These are phyloP conservation scores for Muricea muricata DNA, from an alignment of 92 coral and sea anemone species.

Conservation along the genomic window DNA sequence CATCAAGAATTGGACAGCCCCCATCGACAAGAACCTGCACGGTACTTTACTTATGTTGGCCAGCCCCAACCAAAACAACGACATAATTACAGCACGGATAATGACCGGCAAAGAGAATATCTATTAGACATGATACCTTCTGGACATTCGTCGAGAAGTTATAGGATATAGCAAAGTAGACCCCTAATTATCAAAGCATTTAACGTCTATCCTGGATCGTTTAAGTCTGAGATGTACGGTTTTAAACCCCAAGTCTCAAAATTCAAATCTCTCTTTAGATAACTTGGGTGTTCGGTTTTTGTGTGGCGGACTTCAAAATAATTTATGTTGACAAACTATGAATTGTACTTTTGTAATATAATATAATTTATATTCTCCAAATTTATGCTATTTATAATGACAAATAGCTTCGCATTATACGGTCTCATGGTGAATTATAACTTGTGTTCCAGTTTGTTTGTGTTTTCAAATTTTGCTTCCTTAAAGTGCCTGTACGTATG, in stretches of 20 bases:
- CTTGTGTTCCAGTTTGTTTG: not conserved
- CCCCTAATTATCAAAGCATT: no score
- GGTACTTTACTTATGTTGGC: slow-evolving; percentile 89
- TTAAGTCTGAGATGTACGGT: not conserved
- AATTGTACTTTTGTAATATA: slow-evolving; percentile 33
- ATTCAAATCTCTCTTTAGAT: not conserved
- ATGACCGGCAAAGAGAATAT: slow-evolving; percentile 92
- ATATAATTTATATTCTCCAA: slow-evolving; percentile 49
- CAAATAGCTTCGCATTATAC: not conserved
- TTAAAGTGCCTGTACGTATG: no score
- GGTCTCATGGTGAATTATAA: slow-evolving; percentile 16
- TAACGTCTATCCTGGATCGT: not conserved
- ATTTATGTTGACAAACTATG: not conserved
- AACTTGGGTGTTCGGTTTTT: not conserved
- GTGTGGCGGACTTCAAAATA: not conserved
- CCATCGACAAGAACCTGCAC: slow-evolving; percentile 71
- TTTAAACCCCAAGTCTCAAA: not conserved
- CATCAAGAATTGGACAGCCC: slow-evolving; percentile 90
- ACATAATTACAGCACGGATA: slow-evolving; percentile 79
- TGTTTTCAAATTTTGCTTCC: no score
- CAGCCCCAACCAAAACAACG: slow-evolving; percentile 90
- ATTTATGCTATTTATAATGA: slow-evolving; percentile 42
- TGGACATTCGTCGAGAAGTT: slow-evolving; percentile 33
- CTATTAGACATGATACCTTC: slow-evolving; percentile 98
- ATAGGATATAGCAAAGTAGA: slow-evolving; percentile 34